Evolutionary conservation across 2,797 vertebrate species (phyloP), one percentile per base, ranked within the genome.

Genomic region (Octomys mimax): DNA sequence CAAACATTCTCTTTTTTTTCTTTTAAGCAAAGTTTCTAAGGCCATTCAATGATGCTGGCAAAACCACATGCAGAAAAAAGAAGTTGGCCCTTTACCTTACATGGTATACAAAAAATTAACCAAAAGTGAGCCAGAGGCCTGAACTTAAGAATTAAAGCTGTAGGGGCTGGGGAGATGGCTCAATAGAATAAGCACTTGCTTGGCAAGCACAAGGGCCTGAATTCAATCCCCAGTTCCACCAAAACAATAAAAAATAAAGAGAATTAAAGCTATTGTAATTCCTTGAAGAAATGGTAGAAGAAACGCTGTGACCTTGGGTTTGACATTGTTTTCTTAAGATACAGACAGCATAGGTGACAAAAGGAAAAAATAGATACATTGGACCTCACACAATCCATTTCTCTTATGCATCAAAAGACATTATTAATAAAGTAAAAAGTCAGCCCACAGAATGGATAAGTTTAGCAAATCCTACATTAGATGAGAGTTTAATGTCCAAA

Each of bases 241-340:
- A 42, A 42, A 42, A 42, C 42, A 42, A 42, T 42, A 42, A 42
- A 42, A 42, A 42, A 42, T 42, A 42, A 42, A 42, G 42, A 78
- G 39, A 88, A 59, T 28, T 52, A 73, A 89, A 80, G n/a, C 57
- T 73, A 6, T 73, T 85, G 89, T 57, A 89, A 59, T 26, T 86
- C 39, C 31, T 80, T 73, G 26, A 80, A 52, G 57, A 80, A 94
- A 84, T 91, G 3, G 46, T 19, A 84, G 71, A 42, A 59, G 26
- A n/a, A 84, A 66, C 11, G 82, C 42, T 7, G 66, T 52, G 26
- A 52, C 26, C 9, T 61, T 73, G n/a, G 28, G 28, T 77, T 83
- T 92, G 73, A 59, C 54, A 88, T 19, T 52, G 46, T 14, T 84
- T 91, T 88, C 57, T 80, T 79, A 88, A 79, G 57, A 87, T 21